A percentile compares a stretch with the other conserved stretches of the same genome.
Evolutionary conservation across 2,888 invertebrate genomes (phyloP).

Genomic region (Drosophila borborema): DNA sequence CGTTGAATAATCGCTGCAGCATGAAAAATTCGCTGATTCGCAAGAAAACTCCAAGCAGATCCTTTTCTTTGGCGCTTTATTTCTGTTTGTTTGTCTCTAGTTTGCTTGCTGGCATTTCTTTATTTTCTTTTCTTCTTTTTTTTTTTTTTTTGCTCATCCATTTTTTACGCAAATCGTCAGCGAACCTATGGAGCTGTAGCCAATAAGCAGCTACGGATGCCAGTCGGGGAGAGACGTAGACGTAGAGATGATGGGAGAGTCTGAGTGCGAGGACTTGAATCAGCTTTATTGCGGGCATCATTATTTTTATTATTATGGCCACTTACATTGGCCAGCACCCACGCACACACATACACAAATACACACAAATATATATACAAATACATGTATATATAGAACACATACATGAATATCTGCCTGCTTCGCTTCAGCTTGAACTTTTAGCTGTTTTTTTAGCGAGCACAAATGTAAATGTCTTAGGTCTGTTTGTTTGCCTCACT

Average conservation of each 20-base stretch:
- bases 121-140: constrained; percentile 34
- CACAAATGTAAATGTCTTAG: constrained; percentile 68
- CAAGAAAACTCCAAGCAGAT: constrained; percentile 54
- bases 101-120: constrained; percentile 42
- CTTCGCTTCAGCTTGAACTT: neutral
- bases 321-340: constrained; percentile 74
- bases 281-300: constrained; percentile 84
- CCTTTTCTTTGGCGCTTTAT: constrained; percentile 24
- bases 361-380: neutral
- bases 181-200: constrained; percentile 44
- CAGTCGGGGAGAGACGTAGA: neutral
- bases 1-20: constrained; percentile 79
- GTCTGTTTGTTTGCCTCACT: constrained; percentile 27
- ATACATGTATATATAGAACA: constrained; percentile 22
- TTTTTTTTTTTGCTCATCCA: constrained; percentile 30
- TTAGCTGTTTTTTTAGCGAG: constrained; percentile 52
- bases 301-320: constrained; percentile 85
- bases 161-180: constrained; percentile 79
- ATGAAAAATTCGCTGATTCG: constrained; percentile 80
- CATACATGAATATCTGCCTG: constrained; percentile 64
- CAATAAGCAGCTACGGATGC: constrained; percentile 46
- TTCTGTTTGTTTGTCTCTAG: constrained; percentile 32
- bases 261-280: constrained; percentile 78
- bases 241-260: neutral
- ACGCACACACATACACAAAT: constrained; percentile 24